These are phyloP conservation scores for Meda fulgida DNA, from an alignment of 2,797 vertebrate genomes.

Conservation along the genomic window DNA sequence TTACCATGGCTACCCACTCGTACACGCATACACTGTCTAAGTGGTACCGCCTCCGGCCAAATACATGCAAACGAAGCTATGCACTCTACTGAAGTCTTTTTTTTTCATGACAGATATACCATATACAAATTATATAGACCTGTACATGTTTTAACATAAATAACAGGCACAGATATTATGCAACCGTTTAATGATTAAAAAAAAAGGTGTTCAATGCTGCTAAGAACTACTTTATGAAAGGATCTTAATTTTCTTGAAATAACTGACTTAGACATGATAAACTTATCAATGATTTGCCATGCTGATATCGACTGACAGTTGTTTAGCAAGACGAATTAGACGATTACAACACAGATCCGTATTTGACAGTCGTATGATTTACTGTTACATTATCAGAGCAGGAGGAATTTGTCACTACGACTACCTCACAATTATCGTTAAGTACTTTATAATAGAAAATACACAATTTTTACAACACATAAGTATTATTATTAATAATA, in stretches of 20 bases:
- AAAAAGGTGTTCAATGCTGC: not conserved
- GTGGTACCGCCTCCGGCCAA: not conserved
- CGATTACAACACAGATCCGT: not conserved
- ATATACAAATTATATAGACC: constrained; percentile 23
- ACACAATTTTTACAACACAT: not conserved
- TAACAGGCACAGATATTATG: not conserved
- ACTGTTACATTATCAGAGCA: no score
- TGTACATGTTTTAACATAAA: not conserved
- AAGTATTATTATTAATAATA: no score
- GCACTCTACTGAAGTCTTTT: constrained; percentile 29
- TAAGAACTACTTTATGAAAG: not conserved
- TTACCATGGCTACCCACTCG: constrained; percentile 34
- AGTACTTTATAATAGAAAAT: not conserved
- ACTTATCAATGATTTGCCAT: not conserved
- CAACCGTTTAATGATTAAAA: not conserved
- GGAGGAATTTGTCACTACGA: not conserved
- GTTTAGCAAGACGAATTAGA: not conserved
- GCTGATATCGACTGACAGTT: not conserved
- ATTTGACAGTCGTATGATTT: not conserved
- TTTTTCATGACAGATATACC: constrained; percentile 40
- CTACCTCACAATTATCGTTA: not conserved
- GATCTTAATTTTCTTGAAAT: not conserved
- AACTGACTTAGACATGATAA: not conserved
- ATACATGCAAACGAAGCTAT: constrained; percentile 37
- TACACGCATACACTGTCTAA: constrained; percentile 18